These are phyloP conservation scores for Armadillidium nasatum DNA, from an alignment of 1,140 invertebrate genomes.

Conservation along the genomic window DNA sequence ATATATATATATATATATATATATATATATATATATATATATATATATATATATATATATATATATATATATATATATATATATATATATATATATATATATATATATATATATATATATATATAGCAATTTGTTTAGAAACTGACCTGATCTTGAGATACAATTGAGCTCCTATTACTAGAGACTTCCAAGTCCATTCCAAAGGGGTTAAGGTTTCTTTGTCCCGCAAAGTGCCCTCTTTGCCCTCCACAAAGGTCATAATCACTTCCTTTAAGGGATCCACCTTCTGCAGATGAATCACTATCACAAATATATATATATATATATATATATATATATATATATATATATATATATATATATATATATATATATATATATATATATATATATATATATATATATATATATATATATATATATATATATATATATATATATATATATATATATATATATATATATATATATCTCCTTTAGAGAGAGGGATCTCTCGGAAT, in stretches of 20 bases:
- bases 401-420: too few relatives aligned
- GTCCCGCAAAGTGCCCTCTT: slow-evolving; percentile 3
- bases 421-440: too few relatives aligned
- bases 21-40: too few relatives aligned
- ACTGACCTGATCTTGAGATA: slow-evolving; percentile 51
- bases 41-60: too few relatives aligned
- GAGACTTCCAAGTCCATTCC: slow-evolving; percentile 56
- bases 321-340: slow-evolving; percentile 22
- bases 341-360: slow-evolving; percentile 12
- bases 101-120: too few relatives aligned
- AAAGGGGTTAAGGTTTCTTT: slow-evolving; percentile 49
- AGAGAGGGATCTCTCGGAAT: too few relatives aligned
- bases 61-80: too few relatives aligned
- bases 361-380: slow-evolving; percentile 18
- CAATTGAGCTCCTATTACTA: slow-evolving; percentile 56
- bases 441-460: too few relatives aligned
- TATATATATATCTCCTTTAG: too few relatives aligned
- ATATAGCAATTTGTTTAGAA: too few relatives aligned
- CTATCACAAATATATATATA: slow-evolving; percentile 24
- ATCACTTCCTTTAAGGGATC: slow-evolving; percentile 33
- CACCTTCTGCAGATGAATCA: slow-evolving; percentile 37
- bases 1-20: too few relatives aligned
- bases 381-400: slow-evolving; percentile 20
- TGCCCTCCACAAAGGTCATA: slow-evolving; percentile 29
- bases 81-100: too few relatives aligned